Evolutionary conservation across 1,140 invertebrate species (phyloP).

Genomic region (Eumaeus atala): DNA sequence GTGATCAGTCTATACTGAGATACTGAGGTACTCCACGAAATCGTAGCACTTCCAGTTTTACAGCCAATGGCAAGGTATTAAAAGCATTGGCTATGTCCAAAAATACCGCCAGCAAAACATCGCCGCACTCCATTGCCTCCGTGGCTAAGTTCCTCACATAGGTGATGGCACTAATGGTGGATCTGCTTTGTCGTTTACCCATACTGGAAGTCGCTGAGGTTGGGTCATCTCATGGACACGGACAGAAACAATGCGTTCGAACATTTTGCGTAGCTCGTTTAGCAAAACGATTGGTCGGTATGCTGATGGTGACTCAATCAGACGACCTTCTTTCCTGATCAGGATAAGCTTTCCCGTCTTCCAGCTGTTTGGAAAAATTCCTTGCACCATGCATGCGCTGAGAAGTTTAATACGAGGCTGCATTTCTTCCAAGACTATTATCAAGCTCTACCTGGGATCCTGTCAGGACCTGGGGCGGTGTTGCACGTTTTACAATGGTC

Average conservation of each 20-base stretch:
- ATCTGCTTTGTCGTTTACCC: not conserved
- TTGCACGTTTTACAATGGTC: no score
- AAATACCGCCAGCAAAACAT: not conserved
- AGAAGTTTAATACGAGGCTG: not conserved
- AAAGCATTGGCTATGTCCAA: not conserved
- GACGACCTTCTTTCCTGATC: not conserved
- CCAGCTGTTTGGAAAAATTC: not conserved
- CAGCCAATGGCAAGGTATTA: not conserved
- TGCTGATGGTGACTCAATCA: not conserved
- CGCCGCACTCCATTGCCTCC: not conserved
- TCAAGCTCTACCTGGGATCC: no score
- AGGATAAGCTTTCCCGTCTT: conserved; percentile 1
- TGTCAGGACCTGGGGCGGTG: no score
- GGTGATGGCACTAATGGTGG: not conserved
- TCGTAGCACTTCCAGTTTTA: not conserved
- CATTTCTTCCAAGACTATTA: no score
- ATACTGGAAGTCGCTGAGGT: not conserved
- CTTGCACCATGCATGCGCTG: not conserved
- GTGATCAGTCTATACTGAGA: not conserved
- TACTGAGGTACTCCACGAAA: not conserved
- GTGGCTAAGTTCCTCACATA: not conserved
- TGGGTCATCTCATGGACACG: not conserved
- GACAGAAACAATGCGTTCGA: not conserved
- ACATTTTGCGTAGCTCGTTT: not conserved
- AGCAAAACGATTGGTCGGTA: conserved; percentile 6